phyloP scores from a whole-genome alignment of 1,140 invertebrate genomes.

The Drosophila orena region DNA sequence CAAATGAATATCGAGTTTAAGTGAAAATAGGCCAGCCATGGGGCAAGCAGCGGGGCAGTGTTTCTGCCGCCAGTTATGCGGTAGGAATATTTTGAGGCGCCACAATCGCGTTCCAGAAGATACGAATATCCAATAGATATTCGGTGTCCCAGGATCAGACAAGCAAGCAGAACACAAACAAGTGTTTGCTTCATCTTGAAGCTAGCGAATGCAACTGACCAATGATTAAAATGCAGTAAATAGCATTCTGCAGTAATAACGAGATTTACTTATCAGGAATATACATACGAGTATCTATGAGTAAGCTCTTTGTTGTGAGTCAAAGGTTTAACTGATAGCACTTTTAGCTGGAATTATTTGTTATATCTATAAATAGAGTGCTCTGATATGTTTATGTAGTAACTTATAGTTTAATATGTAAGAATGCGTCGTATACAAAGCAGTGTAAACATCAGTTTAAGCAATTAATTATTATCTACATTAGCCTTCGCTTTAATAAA shows the following conservation, averaged over 20 bases:
- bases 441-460: background rate
- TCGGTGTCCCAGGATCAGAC: background rate
- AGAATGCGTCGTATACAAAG: background rate
- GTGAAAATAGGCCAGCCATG: conserved; percentile 16
- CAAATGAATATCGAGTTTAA: background rate
- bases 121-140: background rate
- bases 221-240: background rate
- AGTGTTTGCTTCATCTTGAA: conserved; percentile 3
- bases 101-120: conserved; percentile 7
- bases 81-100: background rate
- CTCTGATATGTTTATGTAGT: background rate
- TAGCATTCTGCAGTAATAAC: background rate
- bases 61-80: background rate
- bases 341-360: background rate
- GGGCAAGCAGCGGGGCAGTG: background rate
- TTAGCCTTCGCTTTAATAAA: background rate
- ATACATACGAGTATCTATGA: background rate
- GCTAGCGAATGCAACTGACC: background rate
- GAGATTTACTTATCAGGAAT: background rate
- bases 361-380: background rate
- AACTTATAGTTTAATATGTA: background rate
- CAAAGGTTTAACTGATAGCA: background rate
- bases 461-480: conserved; percentile 3
- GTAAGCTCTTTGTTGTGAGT: background rate
- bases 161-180: background rate